Base-by-base conservation (phyloP, 2,888 invertebrate genomes). In the Pammene fasciana region DNA sequence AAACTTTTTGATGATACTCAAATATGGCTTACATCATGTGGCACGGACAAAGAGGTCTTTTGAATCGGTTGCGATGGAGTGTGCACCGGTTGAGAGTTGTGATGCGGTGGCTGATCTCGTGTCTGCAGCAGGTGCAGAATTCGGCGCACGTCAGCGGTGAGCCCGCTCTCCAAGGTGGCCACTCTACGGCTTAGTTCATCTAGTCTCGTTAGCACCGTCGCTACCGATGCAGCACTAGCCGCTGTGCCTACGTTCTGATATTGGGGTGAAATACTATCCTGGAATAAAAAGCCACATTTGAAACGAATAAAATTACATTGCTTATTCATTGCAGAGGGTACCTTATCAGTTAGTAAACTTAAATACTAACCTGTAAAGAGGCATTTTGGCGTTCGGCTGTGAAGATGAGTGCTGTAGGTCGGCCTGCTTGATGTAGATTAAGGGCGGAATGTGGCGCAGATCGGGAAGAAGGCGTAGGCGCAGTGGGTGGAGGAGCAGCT, bases 101-200 rank as follows among this genome's bases (percentile, higher is more conserved):
- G 85, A 36, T 82, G 83, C 62, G 16, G 76, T 71, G 14, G 70
- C 52, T 61, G 75, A 34, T 90, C 90, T 14, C 90, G 86, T 14
- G 94, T 91, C 79, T 95, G 94, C 70, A 96, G 87, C 74, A 96
- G 85, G 64, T 93, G 93, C 78, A 97, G 89, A 72, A 97, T 97
- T 73, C 95, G 93, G 75, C 95, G 94, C 75, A 97, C 95, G 82
- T 97, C 97, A 9, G 94, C 90, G 26, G 95, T 95, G 78, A 97
- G 94, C 45, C 95, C 95, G 72, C 94, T 94, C 84, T 97, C 97
- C 78, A 97, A 88, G 61, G 94, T 93, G 57, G 95, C 94, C 74
- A 97, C 94, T 75, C 94, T 94, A 80, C 94, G 93, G 78, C 94
- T 94, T 72, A 96, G 88, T 79, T 95, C 94, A 78, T 96, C 96